Base-by-base conservation (phyloP, 1,140 invertebrate genomes). In the Heliconius eleuchia region DNA sequence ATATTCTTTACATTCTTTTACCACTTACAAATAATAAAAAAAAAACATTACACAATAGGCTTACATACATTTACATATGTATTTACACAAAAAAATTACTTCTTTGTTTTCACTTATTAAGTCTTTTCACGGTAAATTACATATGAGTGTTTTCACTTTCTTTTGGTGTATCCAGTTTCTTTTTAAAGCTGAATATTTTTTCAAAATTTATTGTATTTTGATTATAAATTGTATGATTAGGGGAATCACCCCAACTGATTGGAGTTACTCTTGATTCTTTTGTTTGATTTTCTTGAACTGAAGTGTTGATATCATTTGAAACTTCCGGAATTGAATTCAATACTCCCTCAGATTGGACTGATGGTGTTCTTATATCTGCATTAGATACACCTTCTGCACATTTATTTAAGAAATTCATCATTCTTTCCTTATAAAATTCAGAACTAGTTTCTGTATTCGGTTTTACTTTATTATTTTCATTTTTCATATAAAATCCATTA, bases 321-420 rank as follows among this genome's bases (percentile, higher is more conserved):
- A 85, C 86, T 86, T 92, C 90, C 37, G 86, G 89, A 16, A 92
- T 94, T 0, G 90, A 75, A 46, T 92, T 91, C 3, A 91, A 74
- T 8, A 87, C 84, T 4, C 86, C 79, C 37, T 94, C 93, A 0
- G 90, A 92, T 57, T 92, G 89, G 0, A 92, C 85, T 30, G 91
- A 92, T 0, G 91, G 89, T 0, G 88, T 88, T 55, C 82, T 80
- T n/a, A 87, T 87, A 46, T 93, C 92, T 1, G 89, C 86, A 60
- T 92, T 91, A 0, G 91, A 92, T 11, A 89, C 77, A 11, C 87
- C 89, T 74, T 93, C 93, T 0, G 90, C 91, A 74, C 93, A 94
- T 19, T 89, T 80, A 79, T 95, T 95, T 50, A 95, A 83, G 79
- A 95, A 95, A 78, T 90, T 94, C 82, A 95, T 90, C 91, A 95